These are phyloP conservation scores for Galago senegalensis DNA, from an alignment of 2,797 vertebrate genomes.

Conservation along the genomic window DNA sequence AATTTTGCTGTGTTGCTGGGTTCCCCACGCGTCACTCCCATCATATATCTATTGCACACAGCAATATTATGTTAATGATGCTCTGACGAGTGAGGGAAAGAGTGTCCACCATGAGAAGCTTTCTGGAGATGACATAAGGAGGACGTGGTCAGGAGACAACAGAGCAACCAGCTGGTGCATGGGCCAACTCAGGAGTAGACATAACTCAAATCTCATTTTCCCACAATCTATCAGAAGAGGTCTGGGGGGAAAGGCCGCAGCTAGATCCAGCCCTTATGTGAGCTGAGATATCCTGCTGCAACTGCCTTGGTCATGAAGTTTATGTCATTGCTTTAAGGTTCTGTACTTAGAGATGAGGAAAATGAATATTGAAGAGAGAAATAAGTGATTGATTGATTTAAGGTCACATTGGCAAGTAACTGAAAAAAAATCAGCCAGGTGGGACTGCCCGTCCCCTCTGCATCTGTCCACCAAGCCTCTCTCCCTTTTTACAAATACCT, in stretches of 20 bases:
- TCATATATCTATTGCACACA: background rate
- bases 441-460: background rate
- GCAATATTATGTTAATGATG: background rate
- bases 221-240: background rate
- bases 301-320: background rate
- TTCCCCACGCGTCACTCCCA: background rate
- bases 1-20: background rate
- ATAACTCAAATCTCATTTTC: background rate
- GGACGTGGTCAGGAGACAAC: background rate
- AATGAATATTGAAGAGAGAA: background rate
- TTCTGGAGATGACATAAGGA: background rate
- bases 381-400: background rate
- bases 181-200: background rate
- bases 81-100: background rate
- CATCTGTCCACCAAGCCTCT: background rate
- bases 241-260: background rate
- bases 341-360: background rate
- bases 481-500: background rate
- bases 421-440: background rate
- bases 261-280: background rate
- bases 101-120: background rate
- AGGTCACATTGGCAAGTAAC: background rate
- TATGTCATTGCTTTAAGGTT: background rate
- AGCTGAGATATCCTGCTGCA: background rate
- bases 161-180: background rate